These are phyloP conservation scores for Steinernema carpocapsae DNA, from an alignment of 2,888 invertebrate genomes.

Conservation along the genomic window DNA sequence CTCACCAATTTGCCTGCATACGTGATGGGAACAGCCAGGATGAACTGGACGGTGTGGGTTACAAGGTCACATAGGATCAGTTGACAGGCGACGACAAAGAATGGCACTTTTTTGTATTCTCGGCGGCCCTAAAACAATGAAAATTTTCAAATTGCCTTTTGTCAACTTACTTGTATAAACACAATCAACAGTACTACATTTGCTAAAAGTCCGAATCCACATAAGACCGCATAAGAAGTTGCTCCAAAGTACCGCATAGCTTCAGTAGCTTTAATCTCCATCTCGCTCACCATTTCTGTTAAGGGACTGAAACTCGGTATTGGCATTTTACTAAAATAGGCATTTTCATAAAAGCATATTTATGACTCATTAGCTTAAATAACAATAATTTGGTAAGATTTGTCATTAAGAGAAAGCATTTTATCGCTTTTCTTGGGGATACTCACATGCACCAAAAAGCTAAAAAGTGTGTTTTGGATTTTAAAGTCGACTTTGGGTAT, in stretches of 20 bases:
- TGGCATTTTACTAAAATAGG: too few relatives aligned
- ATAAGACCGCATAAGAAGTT: not conserved
- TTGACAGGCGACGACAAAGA: constrained; percentile 43
- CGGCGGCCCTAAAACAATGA: constrained; percentile 40
- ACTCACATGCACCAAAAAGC: too few relatives aligned
- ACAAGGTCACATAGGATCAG: constrained; percentile 40
- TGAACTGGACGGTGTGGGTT: constrained; percentile 39
- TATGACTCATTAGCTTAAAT: too few relatives aligned
- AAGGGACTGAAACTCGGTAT: too few relatives aligned
- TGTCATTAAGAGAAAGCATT: too few relatives aligned
- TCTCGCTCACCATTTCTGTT: too few relatives aligned
- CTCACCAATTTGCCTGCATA: constrained; percentile 41
- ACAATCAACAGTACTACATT: not conserved
- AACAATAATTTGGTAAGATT: too few relatives aligned
- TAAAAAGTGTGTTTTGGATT: too few relatives aligned
- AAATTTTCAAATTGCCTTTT: not conserved
- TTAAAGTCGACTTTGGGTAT: too few relatives aligned
- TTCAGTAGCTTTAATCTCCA: too few relatives aligned
- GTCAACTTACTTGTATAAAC: not conserved
- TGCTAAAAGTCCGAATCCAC: not conserved
- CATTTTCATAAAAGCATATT: too few relatives aligned
- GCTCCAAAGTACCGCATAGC: constrained; percentile 9
- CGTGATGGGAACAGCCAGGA: constrained; percentile 43
- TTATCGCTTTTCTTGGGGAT: too few relatives aligned
- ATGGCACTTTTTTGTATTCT: constrained; percentile 37